phyloP scores from a whole-genome alignment of 2,888 invertebrate species.

The Eudasyphora cyanicolor region DNA sequence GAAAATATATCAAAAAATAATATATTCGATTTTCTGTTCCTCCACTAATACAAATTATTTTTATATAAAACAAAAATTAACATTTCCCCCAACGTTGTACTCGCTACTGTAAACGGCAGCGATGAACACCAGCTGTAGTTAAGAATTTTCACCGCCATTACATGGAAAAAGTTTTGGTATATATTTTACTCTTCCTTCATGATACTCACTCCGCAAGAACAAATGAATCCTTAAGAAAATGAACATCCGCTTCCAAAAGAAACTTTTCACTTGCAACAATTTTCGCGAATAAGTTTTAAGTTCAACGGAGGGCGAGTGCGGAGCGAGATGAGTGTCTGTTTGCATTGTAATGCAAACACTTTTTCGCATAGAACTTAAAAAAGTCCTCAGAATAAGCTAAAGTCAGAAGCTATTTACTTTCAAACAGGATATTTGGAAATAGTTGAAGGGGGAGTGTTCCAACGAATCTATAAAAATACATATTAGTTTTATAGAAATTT shows the following conservation, averaged over 20 bases:
- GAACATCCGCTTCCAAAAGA: neutral
- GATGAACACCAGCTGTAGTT: neutral
- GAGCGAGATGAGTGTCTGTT: neutral
- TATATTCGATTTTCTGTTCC: too few species aligned
- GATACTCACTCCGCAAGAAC: neutral
- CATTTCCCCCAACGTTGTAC: too few species aligned
- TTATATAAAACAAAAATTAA: neutral
- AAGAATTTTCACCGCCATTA: neutral
- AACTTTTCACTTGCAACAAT: neutral
- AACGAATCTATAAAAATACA: too few species aligned
- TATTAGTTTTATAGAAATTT: too few species aligned
- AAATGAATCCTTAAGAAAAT: neutral
- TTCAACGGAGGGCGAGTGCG: neutral
- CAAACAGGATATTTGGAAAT: neutral
- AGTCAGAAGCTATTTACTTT: neutral
- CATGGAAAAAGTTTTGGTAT: neutral
- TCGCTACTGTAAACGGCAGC: neutral
- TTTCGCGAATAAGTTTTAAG: neutral
- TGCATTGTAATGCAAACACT: neutral
- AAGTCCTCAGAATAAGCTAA: neutral
- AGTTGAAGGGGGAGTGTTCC: too few species aligned
- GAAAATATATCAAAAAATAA: too few species aligned
- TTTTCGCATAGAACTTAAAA: neutral
- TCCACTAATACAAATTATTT: too few species aligned
- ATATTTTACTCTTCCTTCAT: neutral